Percentiles rank a stretch among this genome's conserved stretches.
phyloP scores from a whole-genome alignment of 1,140 invertebrate genomes.

The Hermetia illucens region DNA sequence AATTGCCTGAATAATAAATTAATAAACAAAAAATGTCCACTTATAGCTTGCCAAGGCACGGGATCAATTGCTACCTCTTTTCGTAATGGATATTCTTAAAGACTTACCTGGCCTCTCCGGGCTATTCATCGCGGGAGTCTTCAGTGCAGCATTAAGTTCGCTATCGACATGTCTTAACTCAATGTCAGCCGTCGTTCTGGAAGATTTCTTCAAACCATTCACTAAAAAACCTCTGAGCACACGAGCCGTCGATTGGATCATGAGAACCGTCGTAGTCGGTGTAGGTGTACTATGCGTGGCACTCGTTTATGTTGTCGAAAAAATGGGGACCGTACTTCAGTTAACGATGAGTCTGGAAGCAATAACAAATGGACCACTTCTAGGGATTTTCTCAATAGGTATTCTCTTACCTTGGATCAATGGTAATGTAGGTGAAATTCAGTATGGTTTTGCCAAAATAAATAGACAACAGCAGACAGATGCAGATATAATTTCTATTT shows the following conservation, averaged over 20 bases:
- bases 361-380: slow-evolving; percentile 53
- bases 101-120: slow-evolving; percentile 45
- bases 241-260: slow-evolving; percentile 36
- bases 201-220: slow-evolving; percentile 43
- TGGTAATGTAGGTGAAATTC: slow-evolving; percentile 34
- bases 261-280: slow-evolving; percentile 39
- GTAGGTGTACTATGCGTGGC: slow-evolving; percentile 37
- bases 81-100: slow-evolving; percentile 50
- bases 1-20: neutral
- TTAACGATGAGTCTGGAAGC: slow-evolving; percentile 39
- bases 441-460: neutral
- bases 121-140: slow-evolving; percentile 52
- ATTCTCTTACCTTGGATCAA: slow-evolving; percentile 58
- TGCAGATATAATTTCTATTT: slow-evolving; percentile 1
- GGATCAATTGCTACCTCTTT: slow-evolving; percentile 40
- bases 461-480: slow-evolving; percentile 1
- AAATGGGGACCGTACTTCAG: slow-evolving; percentile 35
- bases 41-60: slow-evolving; percentile 35
- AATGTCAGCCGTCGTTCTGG: slow-evolving; percentile 60
- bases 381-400: slow-evolving; percentile 61
- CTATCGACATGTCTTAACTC: slow-evolving; percentile 69
- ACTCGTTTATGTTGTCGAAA: slow-evolving; percentile 40
- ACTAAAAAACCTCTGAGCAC: slow-evolving; percentile 31
- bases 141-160: slow-evolving; percentile 54
- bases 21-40: neutral